These are phyloP conservation scores for Pipra filicauda DNA, from an alignment of 2,113 vertebrate species.

Conservation along the genomic window DNA sequence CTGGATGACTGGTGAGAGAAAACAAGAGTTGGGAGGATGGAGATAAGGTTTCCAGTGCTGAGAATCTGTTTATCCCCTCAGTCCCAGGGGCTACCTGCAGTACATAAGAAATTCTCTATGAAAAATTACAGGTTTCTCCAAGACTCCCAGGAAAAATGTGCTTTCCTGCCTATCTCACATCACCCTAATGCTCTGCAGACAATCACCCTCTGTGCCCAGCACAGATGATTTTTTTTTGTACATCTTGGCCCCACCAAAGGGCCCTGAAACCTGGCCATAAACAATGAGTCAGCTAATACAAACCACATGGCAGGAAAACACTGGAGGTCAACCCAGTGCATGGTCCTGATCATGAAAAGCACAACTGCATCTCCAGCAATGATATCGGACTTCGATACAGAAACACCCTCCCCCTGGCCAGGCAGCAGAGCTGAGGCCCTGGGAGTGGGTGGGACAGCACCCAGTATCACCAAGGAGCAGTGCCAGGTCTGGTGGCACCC, in stretches of 20 bases:
- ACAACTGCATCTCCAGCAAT: not conserved
- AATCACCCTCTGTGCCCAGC: not conserved
- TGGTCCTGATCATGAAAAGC: constrained; percentile 38
- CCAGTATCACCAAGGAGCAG: not conserved
- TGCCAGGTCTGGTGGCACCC: not conserved
- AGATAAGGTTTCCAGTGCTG: not conserved
- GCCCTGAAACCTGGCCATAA: not conserved
- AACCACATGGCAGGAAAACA: not conserved
- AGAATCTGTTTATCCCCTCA: not conserved
- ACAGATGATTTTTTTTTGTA: not conserved
- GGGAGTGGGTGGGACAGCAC: fast-evolving
- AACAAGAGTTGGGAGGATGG: not conserved
- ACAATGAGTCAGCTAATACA: constrained; percentile 56
- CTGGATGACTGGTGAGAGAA: not conserved
- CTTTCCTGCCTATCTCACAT: not conserved
- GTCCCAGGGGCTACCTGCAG: not conserved
- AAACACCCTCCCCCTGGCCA: not conserved
- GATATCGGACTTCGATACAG: fast-evolving
- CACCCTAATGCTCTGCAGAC: not conserved
- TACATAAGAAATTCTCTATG: not conserved
- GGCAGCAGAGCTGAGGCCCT: not conserved
- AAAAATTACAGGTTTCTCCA: not conserved
- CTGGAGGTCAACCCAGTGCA: constrained; percentile 18
- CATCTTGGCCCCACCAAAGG: not conserved
- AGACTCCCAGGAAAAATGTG: not conserved